Evolutionary conservation across 1,140 invertebrate genomes (phyloP).

Genomic region (Mactra quadrangularis): DNA sequence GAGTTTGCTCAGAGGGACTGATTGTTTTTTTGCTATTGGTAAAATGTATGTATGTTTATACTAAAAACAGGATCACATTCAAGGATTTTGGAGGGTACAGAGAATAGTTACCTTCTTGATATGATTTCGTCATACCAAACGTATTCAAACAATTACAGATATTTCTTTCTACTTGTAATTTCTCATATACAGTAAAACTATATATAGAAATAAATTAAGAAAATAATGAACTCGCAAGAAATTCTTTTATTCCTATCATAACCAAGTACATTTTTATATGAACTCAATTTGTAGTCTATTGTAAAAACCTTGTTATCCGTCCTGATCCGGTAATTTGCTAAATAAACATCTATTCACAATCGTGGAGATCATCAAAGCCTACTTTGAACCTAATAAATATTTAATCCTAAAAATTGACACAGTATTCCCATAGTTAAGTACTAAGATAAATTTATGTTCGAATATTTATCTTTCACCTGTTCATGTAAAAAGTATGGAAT

Average conservation of each 20-base stretch:
- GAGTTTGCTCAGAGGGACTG: no score
- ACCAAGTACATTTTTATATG: slow-evolving; percentile 5
- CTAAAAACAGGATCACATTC: no score
- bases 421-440: not conserved
- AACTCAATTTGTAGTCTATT: not conserved
- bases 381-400: slow-evolving; percentile 17
- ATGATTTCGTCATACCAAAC: no score
- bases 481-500: not conserved
- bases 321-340: slow-evolving; percentile 34
- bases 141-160: no score
- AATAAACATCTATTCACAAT: slow-evolving; percentile 3
- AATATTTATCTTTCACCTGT: slow-evolving; percentile 11
- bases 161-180: no score
- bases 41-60: no score
- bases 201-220: no score
- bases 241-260: slow-evolving; percentile 4
- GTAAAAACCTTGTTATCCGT: not conserved
- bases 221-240: no score
- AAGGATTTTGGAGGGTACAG: no score
- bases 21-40: no score
- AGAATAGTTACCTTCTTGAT: no score
- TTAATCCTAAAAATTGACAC: slow-evolving; percentile 30
- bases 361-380: not conserved
- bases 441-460: slow-evolving; percentile 27
- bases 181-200: no score